Base-by-base conservation (phyloP, 2,797 vertebrate genomes). In the Parauchenoglanis punctatus region DNA sequence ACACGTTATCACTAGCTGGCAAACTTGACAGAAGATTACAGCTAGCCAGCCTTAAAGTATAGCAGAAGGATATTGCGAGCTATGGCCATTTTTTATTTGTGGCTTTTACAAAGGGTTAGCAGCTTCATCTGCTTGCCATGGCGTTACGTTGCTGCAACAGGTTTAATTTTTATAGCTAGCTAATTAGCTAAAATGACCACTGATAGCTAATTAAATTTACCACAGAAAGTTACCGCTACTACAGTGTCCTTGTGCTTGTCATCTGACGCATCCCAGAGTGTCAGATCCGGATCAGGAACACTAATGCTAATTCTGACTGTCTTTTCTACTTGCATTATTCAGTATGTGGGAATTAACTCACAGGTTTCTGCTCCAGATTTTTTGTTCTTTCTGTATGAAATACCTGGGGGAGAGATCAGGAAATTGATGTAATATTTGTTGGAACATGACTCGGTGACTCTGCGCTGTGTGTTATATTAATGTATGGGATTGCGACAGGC, bases 351-450 rank as follows among this genome's bases (percentile, higher is more conserved):
- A 58, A 81, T 15, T 81, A 18, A 72, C 35, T 56, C 31, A 23
- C 49, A 44, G 67, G 1, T 59, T 73, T 35, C 10, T 78, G 54
- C 8, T 35, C 28, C 8, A 35, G 56, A 13, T 61, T 2, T 10
- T 58, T 31, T 20, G 13, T 3, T 5, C 3, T 20, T 35, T 44
- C 85, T 44, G 59, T 44, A 40, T 78, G 28, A 68, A 68, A 68
- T 67, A 80, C 63, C 63, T 86, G 49, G 17, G 54, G 28, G 73
- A 67, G 61, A n/a, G 75, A 67, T 78, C 49, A 52, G 49, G 73
- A 54, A 28, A 75, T 40, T 56, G 75, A 56, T 18, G n/a, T 49
- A 54, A 65, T 77, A 35, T 77, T 65, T 44, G 63, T 44, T 68
- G 63, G 59, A 56, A n/a, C 23, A 44, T 2, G 44, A 28, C 80